phyloP scores from a whole-genome alignment of 2,888 invertebrate genomes.

The Troglohyphantes excavatus region DNA sequence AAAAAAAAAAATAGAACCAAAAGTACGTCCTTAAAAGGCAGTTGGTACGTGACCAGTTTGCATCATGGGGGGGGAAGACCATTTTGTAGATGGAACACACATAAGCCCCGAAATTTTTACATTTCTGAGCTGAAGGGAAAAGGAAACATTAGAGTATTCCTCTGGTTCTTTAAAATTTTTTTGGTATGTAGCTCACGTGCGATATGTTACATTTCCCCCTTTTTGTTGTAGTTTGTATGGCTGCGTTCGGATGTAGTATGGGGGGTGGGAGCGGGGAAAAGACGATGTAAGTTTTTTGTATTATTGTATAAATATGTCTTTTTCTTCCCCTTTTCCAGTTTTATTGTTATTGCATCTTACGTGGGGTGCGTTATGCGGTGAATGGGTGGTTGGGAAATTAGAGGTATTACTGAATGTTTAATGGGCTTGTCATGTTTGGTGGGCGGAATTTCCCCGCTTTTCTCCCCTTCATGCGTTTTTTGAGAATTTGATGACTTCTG shows the following conservation, averaged over 20 bases:
- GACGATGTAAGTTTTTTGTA: constrained; percentile 56
- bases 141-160: constrained; percentile 26
- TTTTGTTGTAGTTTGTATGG: constrained; percentile 39
- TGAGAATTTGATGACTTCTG: constrained; percentile 18
- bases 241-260: constrained; percentile 59
- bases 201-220: constrained; percentile 5
- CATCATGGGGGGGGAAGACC: constrained; percentile 27
- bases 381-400: constrained; percentile 59
- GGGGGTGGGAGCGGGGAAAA: neutral
- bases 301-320: constrained; percentile 10
- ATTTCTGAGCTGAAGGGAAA: constrained; percentile 54
- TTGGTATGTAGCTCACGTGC: constrained; percentile 56
- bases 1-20: constrained; percentile 18
- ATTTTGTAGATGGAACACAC: constrained; percentile 61
- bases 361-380: constrained; percentile 29
- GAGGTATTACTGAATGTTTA: constrained; percentile 52
- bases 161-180: constrained; percentile 45
- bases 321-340: neutral
- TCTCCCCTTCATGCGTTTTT: too few relatives aligned
- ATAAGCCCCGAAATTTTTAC: constrained; percentile 57
- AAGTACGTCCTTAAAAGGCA: constrained; percentile 68
- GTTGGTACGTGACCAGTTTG: constrained; percentile 66
- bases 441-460: constrained; percentile 11
- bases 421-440: constrained; percentile 29
- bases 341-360: constrained; percentile 47